A percentile compares a stretch with the other conserved stretches of the same genome.
These are phyloP conservation scores for Ophion obscuratus DNA, from an alignment of 2,888 invertebrate species.

Conservation along the genomic window DNA sequence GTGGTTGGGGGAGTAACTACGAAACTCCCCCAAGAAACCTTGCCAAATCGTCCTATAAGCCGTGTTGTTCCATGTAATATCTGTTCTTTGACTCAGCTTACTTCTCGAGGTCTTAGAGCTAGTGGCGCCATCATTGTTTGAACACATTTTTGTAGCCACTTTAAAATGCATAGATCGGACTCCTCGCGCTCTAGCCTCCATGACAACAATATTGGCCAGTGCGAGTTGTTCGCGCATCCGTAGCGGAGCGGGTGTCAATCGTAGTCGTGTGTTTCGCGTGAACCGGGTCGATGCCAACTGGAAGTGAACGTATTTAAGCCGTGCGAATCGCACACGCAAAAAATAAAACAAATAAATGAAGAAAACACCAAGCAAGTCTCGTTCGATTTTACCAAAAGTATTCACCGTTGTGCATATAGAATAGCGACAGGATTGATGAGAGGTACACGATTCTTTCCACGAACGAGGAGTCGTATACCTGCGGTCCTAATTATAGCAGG, in stretches of 20 bases:
- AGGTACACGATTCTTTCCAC: constrained; percentile 51
- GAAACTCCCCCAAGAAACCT: no score
- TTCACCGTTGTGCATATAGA: no score
- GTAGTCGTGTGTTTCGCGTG: constrained; percentile 7
- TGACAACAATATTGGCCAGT: background rate
- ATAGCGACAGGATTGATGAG: background rate
- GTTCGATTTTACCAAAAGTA: no score
- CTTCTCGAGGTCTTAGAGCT: no score
- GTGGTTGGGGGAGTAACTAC: no score
- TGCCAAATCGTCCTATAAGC: no score
- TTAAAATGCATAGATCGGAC: no score
- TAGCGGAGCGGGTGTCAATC: background rate
- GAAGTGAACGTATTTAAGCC: constrained; percentile 25
- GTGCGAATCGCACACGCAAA: background rate
- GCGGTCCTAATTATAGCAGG: constrained; percentile 5
- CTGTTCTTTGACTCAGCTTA: no score
- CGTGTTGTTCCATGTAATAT: no score
- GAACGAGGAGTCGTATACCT: background rate
- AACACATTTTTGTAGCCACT: no score
- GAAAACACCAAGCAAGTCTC: background rate
- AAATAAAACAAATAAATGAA: background rate
- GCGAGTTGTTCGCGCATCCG: constrained; percentile 18
- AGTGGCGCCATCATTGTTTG: no score
- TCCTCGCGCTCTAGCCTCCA: no score
- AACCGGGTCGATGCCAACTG: constrained; percentile 59